Conservation (phyloP, 2,113 vertebrate species). For the Varanus salvator region DNA sequence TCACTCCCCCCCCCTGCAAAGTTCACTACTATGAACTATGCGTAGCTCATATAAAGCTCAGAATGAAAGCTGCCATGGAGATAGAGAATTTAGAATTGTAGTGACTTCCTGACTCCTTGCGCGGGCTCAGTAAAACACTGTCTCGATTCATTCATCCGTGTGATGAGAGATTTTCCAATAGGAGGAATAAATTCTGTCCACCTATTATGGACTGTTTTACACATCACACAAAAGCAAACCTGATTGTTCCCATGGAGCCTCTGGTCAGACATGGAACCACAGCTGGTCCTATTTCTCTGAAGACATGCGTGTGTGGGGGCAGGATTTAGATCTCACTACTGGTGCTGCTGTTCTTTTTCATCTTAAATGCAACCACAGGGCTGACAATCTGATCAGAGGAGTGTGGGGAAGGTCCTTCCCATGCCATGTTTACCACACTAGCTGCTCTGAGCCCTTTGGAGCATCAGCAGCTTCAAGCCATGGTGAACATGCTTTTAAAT, state of each 20-base stretch:
- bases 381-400: not conserved
- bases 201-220: not conserved
- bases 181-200: not conserved
- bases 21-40: too few species aligned
- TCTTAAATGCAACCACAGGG: not conserved
- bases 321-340: too few species aligned
- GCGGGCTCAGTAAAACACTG: not conserved
- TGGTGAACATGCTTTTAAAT: not conserved
- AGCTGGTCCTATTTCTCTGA: not conserved
- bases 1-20: not conserved
- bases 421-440: not conserved
- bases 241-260: not conserved
- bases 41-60: too few species aligned
- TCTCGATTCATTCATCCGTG: not conserved
- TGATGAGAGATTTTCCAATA: not conserved
- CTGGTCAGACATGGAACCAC: not conserved
- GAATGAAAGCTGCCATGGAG: not conserved
- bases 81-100: not conserved
- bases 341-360: too few species aligned
- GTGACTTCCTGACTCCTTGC: not conserved
- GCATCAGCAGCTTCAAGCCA: not conserved
- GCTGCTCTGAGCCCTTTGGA: not conserved
- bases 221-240: not conserved
- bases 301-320: too few species aligned
- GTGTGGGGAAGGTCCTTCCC: too few species aligned